Conservation (phyloP, 2,888 invertebrate genomes). For the Cataglyphis altisquamis region DNA sequence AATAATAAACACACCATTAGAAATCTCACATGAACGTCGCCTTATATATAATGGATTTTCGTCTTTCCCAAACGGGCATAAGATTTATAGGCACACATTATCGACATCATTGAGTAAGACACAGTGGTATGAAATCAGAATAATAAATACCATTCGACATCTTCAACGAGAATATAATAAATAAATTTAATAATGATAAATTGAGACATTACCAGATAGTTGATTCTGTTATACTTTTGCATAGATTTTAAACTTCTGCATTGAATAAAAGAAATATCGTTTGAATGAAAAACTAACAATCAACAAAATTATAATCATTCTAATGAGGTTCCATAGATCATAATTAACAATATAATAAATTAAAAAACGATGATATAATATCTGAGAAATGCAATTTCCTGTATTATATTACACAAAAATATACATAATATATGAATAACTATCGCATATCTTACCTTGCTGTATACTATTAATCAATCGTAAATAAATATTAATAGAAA, state of each 20-base stretch:
- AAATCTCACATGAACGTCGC: constrained; percentile 6
- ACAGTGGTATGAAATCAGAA: neutral
- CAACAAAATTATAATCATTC: constrained; percentile 21
- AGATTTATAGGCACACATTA: constrained; percentile 18
- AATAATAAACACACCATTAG: constrained; percentile 4
- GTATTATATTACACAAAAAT: constrained; percentile 26
- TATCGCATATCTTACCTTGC: constrained; percentile 5
- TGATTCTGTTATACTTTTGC: neutral
- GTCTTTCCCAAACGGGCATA: neutral
- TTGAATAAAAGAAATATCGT: neutral
- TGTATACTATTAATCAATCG: constrained; percentile 3
- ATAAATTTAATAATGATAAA: neutral
- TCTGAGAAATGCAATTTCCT: constrained; percentile 62
- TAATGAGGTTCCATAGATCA: constrained; percentile 28
- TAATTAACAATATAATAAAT: constrained; percentile 60
- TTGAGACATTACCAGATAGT: neutral
- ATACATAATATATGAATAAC: neutral
- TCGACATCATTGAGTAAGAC: neutral
- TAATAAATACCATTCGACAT: neutral
- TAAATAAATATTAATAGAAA: constrained; percentile 52
- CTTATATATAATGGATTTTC: neutral
- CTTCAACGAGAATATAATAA: neutral
- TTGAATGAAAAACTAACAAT: neutral
- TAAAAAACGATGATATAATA: constrained; percentile 41
- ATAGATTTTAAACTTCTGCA: neutral